Evolutionary conservation across 2,888 invertebrate genomes (phyloP).

Genomic region (Polietes domitor): DNA sequence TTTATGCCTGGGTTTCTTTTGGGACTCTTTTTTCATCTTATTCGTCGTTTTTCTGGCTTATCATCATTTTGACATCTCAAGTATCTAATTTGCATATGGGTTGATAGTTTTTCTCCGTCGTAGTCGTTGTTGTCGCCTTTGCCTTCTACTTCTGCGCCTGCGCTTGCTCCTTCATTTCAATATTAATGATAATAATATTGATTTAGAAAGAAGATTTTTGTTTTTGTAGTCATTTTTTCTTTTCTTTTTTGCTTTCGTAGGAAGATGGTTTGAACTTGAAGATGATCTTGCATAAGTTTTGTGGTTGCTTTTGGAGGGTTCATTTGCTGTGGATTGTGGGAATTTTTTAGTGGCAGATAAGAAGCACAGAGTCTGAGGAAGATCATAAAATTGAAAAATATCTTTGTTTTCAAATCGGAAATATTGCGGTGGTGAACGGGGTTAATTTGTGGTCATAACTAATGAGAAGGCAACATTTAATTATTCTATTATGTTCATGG

Average conservation of each 20-base stretch:
- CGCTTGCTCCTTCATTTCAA: constrained; percentile 12
- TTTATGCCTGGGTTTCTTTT: background rate
- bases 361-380: background rate
- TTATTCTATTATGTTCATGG: too few relatives aligned
- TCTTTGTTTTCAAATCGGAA: background rate
- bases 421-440: background rate
- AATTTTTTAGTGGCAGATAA: constrained; percentile 13
- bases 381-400: background rate
- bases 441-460: background rate
- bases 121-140: too few relatives aligned
- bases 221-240: background rate
- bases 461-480: background rate
- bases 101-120: constrained; percentile 35
- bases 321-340: constrained; percentile 29
- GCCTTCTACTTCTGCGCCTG: background rate
- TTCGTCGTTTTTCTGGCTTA: constrained; percentile 24
- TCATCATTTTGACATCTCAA: constrained; percentile 61
- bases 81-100: constrained; percentile 65
- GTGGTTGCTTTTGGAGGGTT: constrained; percentile 21
- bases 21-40: background rate
- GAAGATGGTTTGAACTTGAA: constrained; percentile 16
- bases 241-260: background rate
- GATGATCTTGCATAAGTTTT: constrained; percentile 55
- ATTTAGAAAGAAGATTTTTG: constrained; percentile 49
- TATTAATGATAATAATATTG: constrained; percentile 61